Conservation (phyloP, 2,888 invertebrate genomes). For the Drosophila kanekoi region DNA sequence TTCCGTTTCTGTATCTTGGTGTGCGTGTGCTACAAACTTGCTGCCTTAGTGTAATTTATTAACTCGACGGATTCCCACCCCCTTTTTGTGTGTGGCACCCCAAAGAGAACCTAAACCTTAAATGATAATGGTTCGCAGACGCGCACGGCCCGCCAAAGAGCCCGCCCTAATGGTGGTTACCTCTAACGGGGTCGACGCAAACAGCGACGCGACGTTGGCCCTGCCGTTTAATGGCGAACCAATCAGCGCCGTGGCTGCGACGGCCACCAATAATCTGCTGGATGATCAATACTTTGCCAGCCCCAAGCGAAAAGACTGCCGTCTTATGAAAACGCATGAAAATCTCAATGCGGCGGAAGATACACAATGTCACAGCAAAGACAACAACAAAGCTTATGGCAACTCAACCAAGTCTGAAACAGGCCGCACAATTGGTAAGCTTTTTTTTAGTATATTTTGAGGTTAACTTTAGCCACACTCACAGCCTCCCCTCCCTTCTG, state of each 20-base stretch:
- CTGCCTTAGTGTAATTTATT: conserved; percentile 54
- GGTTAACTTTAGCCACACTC: conserved; percentile 44
- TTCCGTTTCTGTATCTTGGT: conserved; percentile 32
- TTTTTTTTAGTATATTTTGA: conserved; percentile 26
- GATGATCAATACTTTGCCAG: conserved; percentile 85
- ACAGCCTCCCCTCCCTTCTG: conserved; percentile 2
- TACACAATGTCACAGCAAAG: conserved; percentile 10
- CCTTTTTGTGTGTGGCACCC: conserved; percentile 17
- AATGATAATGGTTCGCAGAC: conserved; percentile 82
- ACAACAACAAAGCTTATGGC: conserved; percentile 28
- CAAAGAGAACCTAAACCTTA: conserved; percentile 18
- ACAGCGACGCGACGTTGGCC: conserved; percentile 20
- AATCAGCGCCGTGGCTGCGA: conserved; percentile 43
- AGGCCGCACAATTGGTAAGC: conserved; percentile 78
- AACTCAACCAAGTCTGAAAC: conserved; percentile 53
- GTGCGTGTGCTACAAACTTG: conserved; percentile 49
- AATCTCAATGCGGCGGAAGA: conserved; percentile 49
- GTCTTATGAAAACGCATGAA: conserved; percentile 79
- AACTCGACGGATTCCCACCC: conserved; percentile 43
- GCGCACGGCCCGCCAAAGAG: conserved; percentile 70
- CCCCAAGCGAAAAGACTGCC: conserved; percentile 85
- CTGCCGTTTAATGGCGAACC: conserved; percentile 45
- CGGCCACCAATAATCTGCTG: conserved; percentile 59
- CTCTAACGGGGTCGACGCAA: conserved; percentile 32
- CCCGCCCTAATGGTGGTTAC: conserved; percentile 42